Evolutionary conservation across 2,888 invertebrate species (phyloP), one percentile per base, ranked within the genome.

Genomic region (Eubasilissa splendida): DNA sequence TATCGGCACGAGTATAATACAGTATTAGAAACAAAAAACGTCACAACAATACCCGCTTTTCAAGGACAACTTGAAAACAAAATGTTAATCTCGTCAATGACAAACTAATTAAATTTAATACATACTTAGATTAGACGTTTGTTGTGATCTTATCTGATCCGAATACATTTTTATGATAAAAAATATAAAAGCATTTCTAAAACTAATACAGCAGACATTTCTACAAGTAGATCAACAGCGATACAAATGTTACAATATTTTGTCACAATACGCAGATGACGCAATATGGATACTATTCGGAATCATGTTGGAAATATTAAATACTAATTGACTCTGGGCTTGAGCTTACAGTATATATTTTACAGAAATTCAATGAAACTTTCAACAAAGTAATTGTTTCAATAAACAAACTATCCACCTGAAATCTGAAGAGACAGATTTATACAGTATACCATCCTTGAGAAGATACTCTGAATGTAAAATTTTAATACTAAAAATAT

Each of bases 301-400:
- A 68, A n/a, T 68, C 12, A 68, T n/a, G 33, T 50, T 42, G 14
- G n/a, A 50, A 50, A 66, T 50, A 66, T 42, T 66, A 50, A 68
- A n/a, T 68, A 68, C 68, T 68, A 68, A 68, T 68, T 68, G 68
- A 68, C 68, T 68, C 68, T 14, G 50, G 42, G 50, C 9, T 68
- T 68, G 68, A 68, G 68, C 52, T 68, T 42, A 63, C 4, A 33
- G 63, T 33, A 33, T 5, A 63, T 63, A 63, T 7, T 33, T 22
- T 63, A 33, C 31, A 33, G 33, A 33, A 58, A 60, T 11, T 33
- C 63, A 31, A 4, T 11, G 22, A 2, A 60, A 60, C 31, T 10
- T 60, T 60, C 60, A 31, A 11, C 11, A 63, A 63, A 22, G 11
- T 22, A 63, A 33, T 63, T 63, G n/a, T 63, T 11, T 31, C 31